These are phyloP conservation scores for Pegoplata infirma DNA, from an alignment of 2,888 invertebrate genomes.

Conservation along the genomic window DNA sequence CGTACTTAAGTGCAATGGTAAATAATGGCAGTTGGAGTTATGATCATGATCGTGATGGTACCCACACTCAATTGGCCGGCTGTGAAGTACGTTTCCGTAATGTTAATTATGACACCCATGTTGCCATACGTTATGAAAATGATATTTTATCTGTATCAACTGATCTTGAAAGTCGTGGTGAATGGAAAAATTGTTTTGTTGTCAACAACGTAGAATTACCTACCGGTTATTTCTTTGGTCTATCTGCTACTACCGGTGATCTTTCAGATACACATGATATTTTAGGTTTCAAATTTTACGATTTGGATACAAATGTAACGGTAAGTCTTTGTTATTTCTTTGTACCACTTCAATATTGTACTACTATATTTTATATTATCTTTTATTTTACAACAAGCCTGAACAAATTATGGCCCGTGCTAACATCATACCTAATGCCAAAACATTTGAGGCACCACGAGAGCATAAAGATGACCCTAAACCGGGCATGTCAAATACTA, in stretches of 20 bases:
- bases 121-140: slow-evolving; percentile 94
- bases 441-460: slow-evolving; percentile 93
- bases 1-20: slow-evolving; percentile 98
- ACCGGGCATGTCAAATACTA: slow-evolving; percentile 92
- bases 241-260: slow-evolving; percentile 98
- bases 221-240: slow-evolving; percentile 96
- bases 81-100: slow-evolving; percentile 98
- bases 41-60: slow-evolving; percentile 99
- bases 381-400: slow-evolving; percentile 64
- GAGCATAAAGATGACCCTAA: slow-evolving; percentile 94
- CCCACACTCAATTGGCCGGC: slow-evolving; percentile 97
- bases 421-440: slow-evolving; percentile 91
- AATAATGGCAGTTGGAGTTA: slow-evolving; percentile 97
- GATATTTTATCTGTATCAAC: slow-evolving; percentile 94
- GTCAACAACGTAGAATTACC: slow-evolving; percentile 94
- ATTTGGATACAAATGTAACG: slow-evolving; percentile 87
- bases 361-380: no score
- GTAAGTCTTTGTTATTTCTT: no score
- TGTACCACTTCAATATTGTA: no score
- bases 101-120: slow-evolving; percentile 90
- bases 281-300: slow-evolving; percentile 93
- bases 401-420: slow-evolving; percentile 82
- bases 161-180: slow-evolving; percentile 93
- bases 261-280: slow-evolving; percentile 98
- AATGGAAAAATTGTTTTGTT: slow-evolving; percentile 95